phyloP scores from a whole-genome alignment of 64 coral and sea anemone genomes.

The Stichodactyla helianthus region DNA sequence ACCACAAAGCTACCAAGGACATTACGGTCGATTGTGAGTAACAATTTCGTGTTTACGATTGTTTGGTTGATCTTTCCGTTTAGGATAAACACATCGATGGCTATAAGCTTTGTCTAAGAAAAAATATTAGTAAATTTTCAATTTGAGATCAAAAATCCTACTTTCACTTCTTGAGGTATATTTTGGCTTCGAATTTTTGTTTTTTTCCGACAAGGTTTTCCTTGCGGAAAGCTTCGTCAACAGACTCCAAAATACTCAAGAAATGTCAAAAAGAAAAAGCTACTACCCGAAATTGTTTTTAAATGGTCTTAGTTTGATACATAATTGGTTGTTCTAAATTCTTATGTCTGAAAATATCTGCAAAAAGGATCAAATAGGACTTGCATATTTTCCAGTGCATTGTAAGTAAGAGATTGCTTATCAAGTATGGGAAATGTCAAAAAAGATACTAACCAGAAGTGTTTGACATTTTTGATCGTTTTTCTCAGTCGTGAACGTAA shows the following conservation, averaged over 20 bases:
- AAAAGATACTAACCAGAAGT: not conserved
- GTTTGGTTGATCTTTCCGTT: conserved; percentile 12
- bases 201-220: not conserved
- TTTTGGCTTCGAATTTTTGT: not conserved
- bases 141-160: not conserved
- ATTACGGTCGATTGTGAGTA: not conserved
- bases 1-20: not conserved
- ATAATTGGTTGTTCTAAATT: not conserved
- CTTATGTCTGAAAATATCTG: not conserved
- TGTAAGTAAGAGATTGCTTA: not conserved
- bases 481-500: not conserved
- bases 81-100: not conserved
- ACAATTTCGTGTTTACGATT: conserved; percentile 6
- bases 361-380: not conserved
- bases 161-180: not conserved
- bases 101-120: not conserved
- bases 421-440: not conserved
- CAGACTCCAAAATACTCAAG: not conserved
- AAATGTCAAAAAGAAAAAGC: not conserved
- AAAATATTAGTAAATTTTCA: not conserved
- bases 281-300: not conserved
- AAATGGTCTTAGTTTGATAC: not conserved
- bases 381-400: not conserved
- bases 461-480: conserved; percentile 7
- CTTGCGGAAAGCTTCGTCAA: not conserved